A percentile compares a stretch with the other conserved stretches of the same genome.
These are phyloP conservation scores for Lampropteryx suffumata DNA, from an alignment of 2,888 invertebrate species.

Conservation along the genomic window DNA sequence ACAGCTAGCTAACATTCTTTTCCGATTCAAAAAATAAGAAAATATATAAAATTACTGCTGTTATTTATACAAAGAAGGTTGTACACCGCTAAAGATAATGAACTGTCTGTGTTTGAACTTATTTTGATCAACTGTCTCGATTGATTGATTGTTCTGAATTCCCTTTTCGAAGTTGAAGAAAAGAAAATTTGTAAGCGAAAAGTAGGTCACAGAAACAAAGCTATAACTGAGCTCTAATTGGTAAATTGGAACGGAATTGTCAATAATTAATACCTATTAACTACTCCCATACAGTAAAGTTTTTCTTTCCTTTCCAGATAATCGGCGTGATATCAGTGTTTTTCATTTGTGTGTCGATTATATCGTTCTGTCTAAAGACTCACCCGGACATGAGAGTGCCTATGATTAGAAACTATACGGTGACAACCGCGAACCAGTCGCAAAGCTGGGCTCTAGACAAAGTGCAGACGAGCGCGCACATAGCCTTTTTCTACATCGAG, in stretches of 20 bases:
- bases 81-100: too few relatives aligned
- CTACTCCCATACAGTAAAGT: neutral
- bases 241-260: neutral
- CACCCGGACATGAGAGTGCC: slow-evolving; percentile 99
- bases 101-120: too few relatives aligned
- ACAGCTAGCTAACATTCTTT: too few relatives aligned
- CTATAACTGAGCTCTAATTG: slow-evolving; percentile 8
- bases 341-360: slow-evolving; percentile 99
- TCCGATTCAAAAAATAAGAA: too few relatives aligned
- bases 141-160: too few relatives aligned
- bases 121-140: too few relatives aligned
- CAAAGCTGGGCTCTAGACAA: slow-evolving; percentile 94
- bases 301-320: slow-evolving; percentile 86
- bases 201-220: slow-evolving; percentile 9
- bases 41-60: too few relatives aligned
- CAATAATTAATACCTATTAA: neutral
- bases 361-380: slow-evolving; percentile 99
- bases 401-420: slow-evolving; percentile 90
- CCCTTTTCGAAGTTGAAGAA: neutral
- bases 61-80: too few relatives aligned
- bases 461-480: slow-evolving; percentile 96
- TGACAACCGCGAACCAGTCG: slow-evolving; percentile 88
- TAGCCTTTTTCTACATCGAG: slow-evolving; percentile 99
- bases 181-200: neutral
- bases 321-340: slow-evolving; percentile 99